Conservation (phyloP, 37 sponge, comb jelly and placozoan genomes). For the Theonella swinhoei region DNA sequence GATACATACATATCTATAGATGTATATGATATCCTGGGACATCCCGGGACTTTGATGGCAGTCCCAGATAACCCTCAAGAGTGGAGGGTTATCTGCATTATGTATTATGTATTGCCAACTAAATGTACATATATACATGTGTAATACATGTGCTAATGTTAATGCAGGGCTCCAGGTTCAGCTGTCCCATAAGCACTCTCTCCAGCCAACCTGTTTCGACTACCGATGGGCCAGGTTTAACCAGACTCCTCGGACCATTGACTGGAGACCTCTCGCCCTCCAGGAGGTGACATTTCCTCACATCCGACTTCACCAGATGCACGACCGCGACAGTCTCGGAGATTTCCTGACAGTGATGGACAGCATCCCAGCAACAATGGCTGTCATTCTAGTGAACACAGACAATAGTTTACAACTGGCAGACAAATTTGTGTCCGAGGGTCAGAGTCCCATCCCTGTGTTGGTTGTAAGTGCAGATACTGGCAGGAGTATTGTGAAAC, state of each 20-base stretch:
- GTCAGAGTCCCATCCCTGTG: neutral
- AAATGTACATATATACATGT: no score
- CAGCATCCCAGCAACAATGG: neutral
- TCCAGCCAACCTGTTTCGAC: neutral
- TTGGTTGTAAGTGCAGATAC: neutral
- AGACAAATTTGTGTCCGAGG: no score
- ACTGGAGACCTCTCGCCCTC: neutral
- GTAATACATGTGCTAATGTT: no score
- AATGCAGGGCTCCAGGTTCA: neutral
- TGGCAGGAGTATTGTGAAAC: neutral
- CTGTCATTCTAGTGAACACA: neutral
- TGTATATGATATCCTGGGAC: no score
- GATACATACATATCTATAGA: no score
- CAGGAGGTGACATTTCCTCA: neutral
- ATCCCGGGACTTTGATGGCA: no score
- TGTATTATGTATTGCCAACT: no score
- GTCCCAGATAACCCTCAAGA: no score
- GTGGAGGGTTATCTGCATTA: no score
- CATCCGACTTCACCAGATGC: neutral
- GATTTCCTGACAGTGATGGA: neutral
- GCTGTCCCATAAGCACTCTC: neutral
- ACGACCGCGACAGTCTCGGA: neutral
- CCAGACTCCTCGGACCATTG: neutral
- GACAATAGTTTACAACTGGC: neutral
- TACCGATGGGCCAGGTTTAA: neutral